Percentiles rank a stretch among this genome's conserved stretches.
Evolutionary conservation across 2,113 vertebrate species (phyloP).

Genomic region (Microcebus ravelobensis): DNA sequence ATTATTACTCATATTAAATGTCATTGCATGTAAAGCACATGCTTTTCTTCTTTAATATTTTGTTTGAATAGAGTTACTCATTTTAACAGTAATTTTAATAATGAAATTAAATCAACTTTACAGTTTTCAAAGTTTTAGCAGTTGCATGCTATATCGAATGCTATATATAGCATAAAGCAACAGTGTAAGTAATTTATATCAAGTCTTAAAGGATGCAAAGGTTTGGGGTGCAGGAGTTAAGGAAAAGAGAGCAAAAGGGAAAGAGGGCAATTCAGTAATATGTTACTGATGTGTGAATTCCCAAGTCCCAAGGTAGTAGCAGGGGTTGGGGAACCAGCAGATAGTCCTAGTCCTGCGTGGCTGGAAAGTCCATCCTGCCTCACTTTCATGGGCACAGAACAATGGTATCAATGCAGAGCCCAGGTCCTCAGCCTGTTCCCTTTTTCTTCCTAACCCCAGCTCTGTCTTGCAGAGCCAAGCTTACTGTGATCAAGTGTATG

Average conservation of each 20-base stretch:
- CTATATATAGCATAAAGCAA: background rate
- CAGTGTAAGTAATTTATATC: background rate
- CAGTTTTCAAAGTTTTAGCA: slow-evolving; percentile 22
- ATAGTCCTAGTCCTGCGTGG: background rate
- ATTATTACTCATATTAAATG: slow-evolving; percentile 63
- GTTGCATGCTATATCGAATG: background rate
- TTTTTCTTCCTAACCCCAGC: background rate
- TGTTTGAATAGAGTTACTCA: slow-evolving; percentile 54
- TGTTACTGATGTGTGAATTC: background rate
- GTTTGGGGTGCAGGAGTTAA: background rate
- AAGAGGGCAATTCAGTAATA: background rate
- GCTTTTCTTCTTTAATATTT: slow-evolving; percentile 70
- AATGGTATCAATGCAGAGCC: background rate
- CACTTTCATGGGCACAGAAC: background rate
- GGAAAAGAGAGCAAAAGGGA: background rate
- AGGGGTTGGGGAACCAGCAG: background rate
- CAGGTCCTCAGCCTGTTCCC: background rate
- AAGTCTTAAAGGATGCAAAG: background rate
- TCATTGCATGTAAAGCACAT: slow-evolving; percentile 16
- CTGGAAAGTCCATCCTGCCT: background rate
- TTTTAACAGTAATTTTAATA: slow-evolving; percentile 43
- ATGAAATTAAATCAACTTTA: slow-evolving; percentile 52
- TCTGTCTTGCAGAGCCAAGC: background rate
- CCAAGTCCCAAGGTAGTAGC: background rate
- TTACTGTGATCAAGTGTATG: background rate